Percentiles rank a stretch among this genome's conserved stretches.
Conservation (phyloP, 2,888 invertebrate species). For the Euclidia mi region DNA sequence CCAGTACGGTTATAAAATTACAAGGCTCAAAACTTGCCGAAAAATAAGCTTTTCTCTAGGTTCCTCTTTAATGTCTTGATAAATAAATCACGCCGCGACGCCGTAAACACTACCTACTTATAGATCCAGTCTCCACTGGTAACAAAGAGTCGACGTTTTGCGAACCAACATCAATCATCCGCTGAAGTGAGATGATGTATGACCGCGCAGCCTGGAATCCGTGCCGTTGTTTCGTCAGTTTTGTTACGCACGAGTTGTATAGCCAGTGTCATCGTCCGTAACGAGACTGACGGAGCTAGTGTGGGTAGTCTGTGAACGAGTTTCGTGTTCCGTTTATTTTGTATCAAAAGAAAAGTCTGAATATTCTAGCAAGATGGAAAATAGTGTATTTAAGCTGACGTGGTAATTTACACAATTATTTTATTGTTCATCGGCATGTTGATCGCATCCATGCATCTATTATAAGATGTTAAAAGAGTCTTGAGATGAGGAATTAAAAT, state of each 20-base stretch:
- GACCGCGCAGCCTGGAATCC: constrained; percentile 59
- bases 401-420: no score
- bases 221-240: constrained; percentile 49
- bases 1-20: no score
- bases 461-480: no score
- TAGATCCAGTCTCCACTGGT: constrained; percentile 41
- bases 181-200: constrained; percentile 64
- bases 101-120: constrained; percentile 10
- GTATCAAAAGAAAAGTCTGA: no score
- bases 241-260: constrained; percentile 16
- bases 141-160: constrained; percentile 67
- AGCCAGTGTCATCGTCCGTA: constrained; percentile 9
- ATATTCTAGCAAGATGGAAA: no score
- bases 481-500: no score
- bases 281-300: neutral
- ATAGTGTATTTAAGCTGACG: no score
- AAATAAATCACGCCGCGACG: constrained; percentile 2
- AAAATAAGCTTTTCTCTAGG: no score
- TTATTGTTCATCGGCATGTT: no score
- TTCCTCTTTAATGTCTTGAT: no score
- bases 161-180: constrained; percentile 62
- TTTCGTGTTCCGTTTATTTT: neutral
- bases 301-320: neutral
- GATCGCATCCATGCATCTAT: no score
- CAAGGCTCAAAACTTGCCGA: no score